Percentiles rank a stretch among this genome's conserved stretches.
Evolutionary conservation across 2,113 vertebrate genomes (phyloP).

Genomic region (Syngnathus scovelli): DNA sequence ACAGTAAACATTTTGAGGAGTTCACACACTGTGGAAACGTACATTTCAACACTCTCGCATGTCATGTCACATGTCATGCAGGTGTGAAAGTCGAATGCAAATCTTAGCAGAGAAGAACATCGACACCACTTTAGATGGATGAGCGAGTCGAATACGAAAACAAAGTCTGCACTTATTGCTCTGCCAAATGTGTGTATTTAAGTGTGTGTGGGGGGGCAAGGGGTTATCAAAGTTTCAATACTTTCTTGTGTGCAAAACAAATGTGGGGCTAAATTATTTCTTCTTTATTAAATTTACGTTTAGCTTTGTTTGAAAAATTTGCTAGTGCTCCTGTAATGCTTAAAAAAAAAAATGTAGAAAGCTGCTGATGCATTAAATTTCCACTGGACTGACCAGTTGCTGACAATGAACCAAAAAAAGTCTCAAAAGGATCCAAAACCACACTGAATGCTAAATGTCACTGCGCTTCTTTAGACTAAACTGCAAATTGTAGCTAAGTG

Average conservation of each 20-base stretch:
- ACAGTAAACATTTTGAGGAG: conserved; percentile 39
- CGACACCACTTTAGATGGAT: conserved; percentile 35
- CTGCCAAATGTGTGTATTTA: conserved; percentile 59
- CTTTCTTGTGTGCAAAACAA: conserved; percentile 61
- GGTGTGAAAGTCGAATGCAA: conserved; percentile 52
- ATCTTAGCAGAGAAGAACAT: conserved; percentile 40
- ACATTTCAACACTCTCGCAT: conserved; percentile 40
- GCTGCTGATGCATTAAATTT: conserved; percentile 6
- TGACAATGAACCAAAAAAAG: conserved; percentile 8
- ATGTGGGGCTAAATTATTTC: conserved; percentile 44
- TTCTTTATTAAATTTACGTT: background rate
- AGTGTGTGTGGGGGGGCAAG: conserved; percentile 16
- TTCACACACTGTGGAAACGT: conserved; percentile 33
- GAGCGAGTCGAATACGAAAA: conserved; percentile 54
- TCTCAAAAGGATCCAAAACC: conserved; percentile 1
- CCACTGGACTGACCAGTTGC: conserved; percentile 1
- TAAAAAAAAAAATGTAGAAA: conserved; percentile 1
- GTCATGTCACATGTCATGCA: conserved; percentile 40
- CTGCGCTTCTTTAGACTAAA: conserved; percentile 8
- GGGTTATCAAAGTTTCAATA: conserved; percentile 58
- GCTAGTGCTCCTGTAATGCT: background rate
- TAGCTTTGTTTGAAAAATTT: conserved; percentile 22
- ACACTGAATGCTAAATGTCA: conserved; percentile 7
- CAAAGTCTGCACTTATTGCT: conserved; percentile 54
- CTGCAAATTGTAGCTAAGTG: conserved; percentile 20